phyloP scores from a whole-genome alignment of 2,797 vertebrate genomes.

The Darevskia mixta region DNA sequence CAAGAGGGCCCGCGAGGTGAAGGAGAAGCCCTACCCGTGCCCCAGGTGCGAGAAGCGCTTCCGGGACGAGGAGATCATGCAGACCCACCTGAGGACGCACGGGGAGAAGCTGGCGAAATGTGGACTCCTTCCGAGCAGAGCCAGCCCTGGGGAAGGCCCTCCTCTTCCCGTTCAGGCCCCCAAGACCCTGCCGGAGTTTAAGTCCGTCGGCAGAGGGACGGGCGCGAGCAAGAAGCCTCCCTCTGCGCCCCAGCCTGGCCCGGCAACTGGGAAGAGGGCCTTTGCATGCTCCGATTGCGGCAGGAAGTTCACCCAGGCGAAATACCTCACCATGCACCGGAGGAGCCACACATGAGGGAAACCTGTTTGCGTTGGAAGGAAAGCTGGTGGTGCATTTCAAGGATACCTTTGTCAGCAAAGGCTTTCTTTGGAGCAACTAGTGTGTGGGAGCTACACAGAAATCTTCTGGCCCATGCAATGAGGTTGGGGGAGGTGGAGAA shows the following conservation, averaged over 20 bases:
- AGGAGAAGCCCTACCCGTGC: slow-evolving; percentile 49
- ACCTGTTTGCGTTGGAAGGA: rapidly evolving
- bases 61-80: slow-evolving; percentile 44
- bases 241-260: rapidly evolving
- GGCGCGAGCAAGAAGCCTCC: neutral
- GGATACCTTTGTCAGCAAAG: too few species aligned
- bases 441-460: neutral
- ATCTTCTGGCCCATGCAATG: neutral
- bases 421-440: too few species aligned
- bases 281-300: neutral
- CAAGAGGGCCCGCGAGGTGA: neutral
- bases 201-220: neutral
- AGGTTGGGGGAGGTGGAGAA: neutral
- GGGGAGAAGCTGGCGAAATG: neutral
- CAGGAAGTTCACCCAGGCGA: slow-evolving; percentile 8
- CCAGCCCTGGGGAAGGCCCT: rapidly evolving
- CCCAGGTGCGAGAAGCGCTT: slow-evolving; percentile 46
- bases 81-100: slow-evolving; percentile 38
- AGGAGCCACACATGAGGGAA: neutral
- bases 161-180: neutral
- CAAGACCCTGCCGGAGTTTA: rapidly evolving
- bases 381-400: neutral
- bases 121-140: rapidly evolving
- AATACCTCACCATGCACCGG: slow-evolving; percentile 5
- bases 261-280: neutral